Evolutionary conservation across 2,888 invertebrate species (phyloP), one percentile per base, ranked within the genome.

Genomic region (Epicampocera succincta): DNA sequence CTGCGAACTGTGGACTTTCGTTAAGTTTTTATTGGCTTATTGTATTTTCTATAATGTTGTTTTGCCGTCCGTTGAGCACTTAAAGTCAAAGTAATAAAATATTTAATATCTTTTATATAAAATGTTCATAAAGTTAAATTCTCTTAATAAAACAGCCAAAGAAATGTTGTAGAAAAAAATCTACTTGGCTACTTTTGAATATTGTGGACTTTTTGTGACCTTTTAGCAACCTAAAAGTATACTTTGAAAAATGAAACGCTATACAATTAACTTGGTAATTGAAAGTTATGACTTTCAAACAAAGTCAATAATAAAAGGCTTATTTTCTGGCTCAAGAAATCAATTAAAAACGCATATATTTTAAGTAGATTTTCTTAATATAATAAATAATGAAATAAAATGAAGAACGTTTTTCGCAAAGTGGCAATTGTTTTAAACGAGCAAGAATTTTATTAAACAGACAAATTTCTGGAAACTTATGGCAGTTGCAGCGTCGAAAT

Each of bases 21-120:
- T 52, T 61, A 29, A 72, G 29, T 48, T 78, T 78, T 78, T 73
- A 73, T 66, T 44, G 66, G 75, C 58, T 68, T 50, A 60, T 60
- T 19, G 6, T 40, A 4, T n/a, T 19, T 60, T 60, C 38, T 61
- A 61, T 69, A 69, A 61, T 61, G 33, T 33, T 48, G 17, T 42
- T 61, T 8, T 42, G n/a, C 29, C 13, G 50, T 48, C 19, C 21
- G 40, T n/a, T 42, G 60, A 73, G 19, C 54, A 63, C 58, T 80
- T 76, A 81, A 73, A 81, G 66, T 73, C 58, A 80, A 76, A 68
- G 72, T 76, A 81, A 76, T 72, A 66, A 81, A 81, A 72, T 60
- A 68, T 81, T 76, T 81, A 76, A 81, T 81, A 61, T 63, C 72
- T 68, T 75, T 29, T 56, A 17, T 76, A 72, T 76, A 68, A 76